A percentile compares a stretch with the other conserved stretches of the same genome.
These are phyloP conservation scores for Acromyrmex heyeri DNA, from an alignment of 1,140 invertebrate genomes.

Conservation along the genomic window DNA sequence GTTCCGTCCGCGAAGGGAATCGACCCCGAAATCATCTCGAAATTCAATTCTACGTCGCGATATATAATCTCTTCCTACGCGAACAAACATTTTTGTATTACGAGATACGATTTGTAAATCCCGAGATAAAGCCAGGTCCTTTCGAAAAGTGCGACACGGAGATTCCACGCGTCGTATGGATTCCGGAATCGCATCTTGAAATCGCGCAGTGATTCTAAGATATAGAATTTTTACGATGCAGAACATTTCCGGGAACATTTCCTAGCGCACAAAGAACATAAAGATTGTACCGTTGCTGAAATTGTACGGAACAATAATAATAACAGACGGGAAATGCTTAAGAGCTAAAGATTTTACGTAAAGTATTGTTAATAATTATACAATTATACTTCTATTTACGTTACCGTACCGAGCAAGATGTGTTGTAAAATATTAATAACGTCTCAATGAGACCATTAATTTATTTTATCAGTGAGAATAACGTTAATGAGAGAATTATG, in stretches of 20 bases:
- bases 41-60: constrained; percentile 51
- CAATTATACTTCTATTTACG: background rate
- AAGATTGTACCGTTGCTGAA: background rate
- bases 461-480: background rate
- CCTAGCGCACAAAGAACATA: background rate
- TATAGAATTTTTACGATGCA: constrained; percentile 15
- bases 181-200: constrained; percentile 26
- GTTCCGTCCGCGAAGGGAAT: constrained; percentile 39
- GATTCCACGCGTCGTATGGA: background rate
- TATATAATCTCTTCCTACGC: constrained; percentile 39
- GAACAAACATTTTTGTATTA: constrained; percentile 56
- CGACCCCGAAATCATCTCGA: constrained; percentile 58
- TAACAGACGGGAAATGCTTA: background rate
- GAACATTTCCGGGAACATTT: background rate
- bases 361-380: constrained; percentile 3
- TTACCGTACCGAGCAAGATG: background rate
- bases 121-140: constrained; percentile 22
- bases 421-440: background rate
- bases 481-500: background rate
- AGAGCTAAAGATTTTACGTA: background rate
- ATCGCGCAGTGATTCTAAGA: background rate
- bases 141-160: constrained; percentile 25
- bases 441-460: background rate
- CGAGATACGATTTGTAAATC: constrained; percentile 53
- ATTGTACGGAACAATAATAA: background rate